Evolutionary conservation across 2,888 invertebrate species (phyloP).

Genomic region (Lottia scabra): DNA sequence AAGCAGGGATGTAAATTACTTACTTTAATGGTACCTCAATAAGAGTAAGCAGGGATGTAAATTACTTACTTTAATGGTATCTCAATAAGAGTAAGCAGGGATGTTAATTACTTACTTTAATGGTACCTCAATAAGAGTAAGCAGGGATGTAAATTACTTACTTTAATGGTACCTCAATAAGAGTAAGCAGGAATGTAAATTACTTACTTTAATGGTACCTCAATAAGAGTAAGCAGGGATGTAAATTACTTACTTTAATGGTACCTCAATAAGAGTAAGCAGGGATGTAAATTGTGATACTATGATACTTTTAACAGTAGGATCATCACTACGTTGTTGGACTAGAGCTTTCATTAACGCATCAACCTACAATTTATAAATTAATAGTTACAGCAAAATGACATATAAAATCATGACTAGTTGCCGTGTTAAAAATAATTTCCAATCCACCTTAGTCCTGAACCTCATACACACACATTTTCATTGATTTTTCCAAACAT

Average conservation of each 20-base stretch:
- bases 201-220: constrained; percentile 43
- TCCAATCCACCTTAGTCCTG: no score
- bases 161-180: constrained; percentile 45
- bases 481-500: no score
- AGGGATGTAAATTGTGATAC: constrained; percentile 55
- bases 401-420: no score
- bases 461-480: no score
- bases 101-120: constrained; percentile 48
- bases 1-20: constrained; percentile 49
- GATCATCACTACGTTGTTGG: constrained; percentile 38
- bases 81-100: constrained; percentile 43
- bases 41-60: constrained; percentile 46
- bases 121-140: constrained; percentile 44
- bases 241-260: constrained; percentile 46
- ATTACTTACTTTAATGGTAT: constrained; percentile 43
- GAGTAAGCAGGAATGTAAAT: constrained; percentile 47
- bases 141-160: constrained; percentile 48
- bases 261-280: constrained; percentile 43
- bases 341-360: constrained; percentile 45
- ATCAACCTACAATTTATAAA: constrained; percentile 37
- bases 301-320: constrained; percentile 46
- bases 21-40: constrained; percentile 44
- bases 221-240: constrained; percentile 42
- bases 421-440: no score
- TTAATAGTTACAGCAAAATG: no score